Evolutionary conservation across 2,797 vertebrate species (phyloP), one percentile per base, ranked within the genome.

Genomic region (Dryobates pubescens): DNA sequence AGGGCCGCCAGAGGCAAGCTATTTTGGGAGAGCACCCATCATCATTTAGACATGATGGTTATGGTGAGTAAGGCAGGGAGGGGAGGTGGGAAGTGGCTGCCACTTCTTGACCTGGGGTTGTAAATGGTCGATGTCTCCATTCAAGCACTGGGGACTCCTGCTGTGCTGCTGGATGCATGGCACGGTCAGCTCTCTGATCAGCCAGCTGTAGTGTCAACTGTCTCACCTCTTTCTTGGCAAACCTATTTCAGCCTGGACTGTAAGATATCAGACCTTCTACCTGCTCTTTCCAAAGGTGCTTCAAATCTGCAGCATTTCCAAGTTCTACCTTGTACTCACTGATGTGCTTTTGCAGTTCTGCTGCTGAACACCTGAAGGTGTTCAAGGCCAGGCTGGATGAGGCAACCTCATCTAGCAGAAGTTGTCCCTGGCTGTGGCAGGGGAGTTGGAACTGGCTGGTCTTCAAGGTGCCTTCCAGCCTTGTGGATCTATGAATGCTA

Each of bases 1-100:
- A 99, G 97, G 99, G 99, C 85, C 98, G 98, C 89, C 99, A 99
- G 97, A 98, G 99, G 88, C 99, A 99, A 97, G 99, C 99, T 96
- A 99, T 99, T 97, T 96, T 99, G 96, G 99, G 99, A 97, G 99
- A 99, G 91, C 99, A 99, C 94, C 99, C 99, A 22, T 99, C 99
- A 81, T 99, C 99, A 45, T 99, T 99, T 97, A 98, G 98, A 95
- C 98, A 99, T 95, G 99, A 99, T 91, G 98, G 98, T 95, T 99
- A 99, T 94, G 99, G 99, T 99, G 97, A 98, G 98, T 98, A 87
- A 81, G 34, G 2, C 7, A 65, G 62, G 43, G 30, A 38, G 38
- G 38, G 38, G 38, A 38, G 38, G 38, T 94, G 69, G 41, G 67
- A 92, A 79, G 64, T 93, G 73, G 19, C 72, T 67, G 14, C 45